Conservation (phyloP, 2,797 vertebrate genomes). For the Knipowitschia caucasica region DNA sequence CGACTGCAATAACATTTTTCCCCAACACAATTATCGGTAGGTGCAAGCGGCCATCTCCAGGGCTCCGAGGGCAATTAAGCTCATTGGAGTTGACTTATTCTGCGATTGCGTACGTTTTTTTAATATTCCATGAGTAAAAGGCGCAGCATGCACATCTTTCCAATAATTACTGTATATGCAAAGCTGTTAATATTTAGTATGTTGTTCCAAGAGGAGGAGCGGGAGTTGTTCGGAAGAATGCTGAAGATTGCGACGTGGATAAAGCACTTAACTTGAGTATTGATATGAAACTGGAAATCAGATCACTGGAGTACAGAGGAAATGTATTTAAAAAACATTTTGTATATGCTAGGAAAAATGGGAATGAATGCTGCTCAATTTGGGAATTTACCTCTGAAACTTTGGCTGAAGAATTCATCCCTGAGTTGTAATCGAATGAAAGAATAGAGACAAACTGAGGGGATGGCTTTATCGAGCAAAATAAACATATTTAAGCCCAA, state of each 20-base stretch:
- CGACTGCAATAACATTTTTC: slow-evolving; percentile 56
- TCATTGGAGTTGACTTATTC: slow-evolving; percentile 36
- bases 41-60: slow-evolving; percentile 37
- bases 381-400: too few species aligned
- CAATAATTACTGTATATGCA: not conserved
- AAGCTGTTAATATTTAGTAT: not conserved
- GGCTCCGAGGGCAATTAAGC: slow-evolving; percentile 36
- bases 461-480: too few species aligned
- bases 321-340: too few species aligned
- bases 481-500: too few species aligned
- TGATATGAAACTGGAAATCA: too few species aligned
- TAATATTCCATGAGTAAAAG: slow-evolving; percentile 21
- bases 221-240: not conserved
- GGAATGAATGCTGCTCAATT: too few species aligned
- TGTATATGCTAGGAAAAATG: too few species aligned
- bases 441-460: too few species aligned
- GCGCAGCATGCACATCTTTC: slow-evolving; percentile 2
- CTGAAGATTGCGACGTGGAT: not conserved
- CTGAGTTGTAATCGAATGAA: too few species aligned
- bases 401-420: too few species aligned
- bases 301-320: too few species aligned
- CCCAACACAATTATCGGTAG: slow-evolving; percentile 50
- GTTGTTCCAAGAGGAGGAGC: not conserved
- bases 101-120: slow-evolving; percentile 39
- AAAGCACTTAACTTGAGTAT: too few species aligned